Evolutionary conservation across 2,113 vertebrate genomes (phyloP), one percentile per base, ranked within the genome.

Genomic region (Poeciliopsis occidentalis): DNA sequence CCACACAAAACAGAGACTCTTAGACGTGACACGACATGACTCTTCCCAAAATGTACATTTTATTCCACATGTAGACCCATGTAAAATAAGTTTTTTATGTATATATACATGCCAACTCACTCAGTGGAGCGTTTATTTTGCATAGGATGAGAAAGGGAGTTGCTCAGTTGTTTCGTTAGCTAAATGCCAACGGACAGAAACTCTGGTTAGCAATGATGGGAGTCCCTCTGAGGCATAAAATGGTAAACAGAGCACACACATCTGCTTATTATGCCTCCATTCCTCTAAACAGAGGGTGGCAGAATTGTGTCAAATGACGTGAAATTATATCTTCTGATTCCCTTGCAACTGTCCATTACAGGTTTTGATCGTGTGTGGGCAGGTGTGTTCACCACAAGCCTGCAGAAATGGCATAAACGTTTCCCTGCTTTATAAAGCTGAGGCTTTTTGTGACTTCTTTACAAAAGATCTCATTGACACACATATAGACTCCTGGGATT

Each of bases 121-220:
- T 31, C 54, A 71, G 72, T 76, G 68, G 69, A 70, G 79, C 3
- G 24, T 65, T 82, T 41, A 0, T 83, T 47, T 76, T 80, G 80
- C 77, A 87, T 80, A 86, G 75, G 85, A 84, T 87, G 83, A 90
- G 77, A 81, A 69, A 69, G 85, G 78, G 71, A 80, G 57, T 15
- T 67, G 90, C 84, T 93, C 92, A 93, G 85, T 90, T 91, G 88
- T 93, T 93, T 92, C 92, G 30, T 90, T 88, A 74, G 60, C 39
- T 74, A 77, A 68, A 67, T 68, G 89, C 92, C 90, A 93, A 82
- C 73, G 90, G 92, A 91, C 93, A 91, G 77, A 92, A 92, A 90
- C 73, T 82, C 71, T 79, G 86, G 82, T 88, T 75, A 84, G 82
- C 79, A 71, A 82, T 24, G 30, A 89, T 84, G 85, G 80, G 79